These are phyloP conservation scores for Choreutis nemorana DNA, from an alignment of 2,888 invertebrate genomes.

Conservation along the genomic window DNA sequence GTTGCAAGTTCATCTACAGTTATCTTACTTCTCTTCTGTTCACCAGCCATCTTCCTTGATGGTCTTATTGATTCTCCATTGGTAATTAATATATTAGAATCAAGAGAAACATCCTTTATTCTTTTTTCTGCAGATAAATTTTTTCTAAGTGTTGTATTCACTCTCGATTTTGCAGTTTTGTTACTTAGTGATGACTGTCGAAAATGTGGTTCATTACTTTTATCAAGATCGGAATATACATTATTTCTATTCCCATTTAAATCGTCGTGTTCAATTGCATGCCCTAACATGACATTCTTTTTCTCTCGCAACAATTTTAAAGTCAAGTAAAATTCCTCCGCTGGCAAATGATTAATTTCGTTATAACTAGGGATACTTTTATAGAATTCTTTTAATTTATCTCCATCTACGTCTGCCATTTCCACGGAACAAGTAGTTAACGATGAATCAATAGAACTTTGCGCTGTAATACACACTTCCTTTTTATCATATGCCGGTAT, in stretches of 20 bases:
- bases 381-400: slow-evolving; percentile 75
- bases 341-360: slow-evolving; percentile 78
- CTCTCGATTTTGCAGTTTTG: slow-evolving; percentile 15
- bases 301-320: slow-evolving; percentile 72
- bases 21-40: too few species aligned
- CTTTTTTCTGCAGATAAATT: slow-evolving; percentile 20
- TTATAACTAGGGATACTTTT: slow-evolving; percentile 83
- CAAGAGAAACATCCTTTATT: slow-evolving; percentile 8
- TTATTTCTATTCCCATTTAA: slow-evolving; percentile 20
- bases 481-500: slow-evolving; percentile 74
- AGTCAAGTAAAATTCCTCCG: slow-evolving; percentile 77
- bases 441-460: slow-evolving; percentile 41
- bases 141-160: slow-evolving; percentile 14
- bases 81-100: too few species aligned
- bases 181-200: slow-evolving; percentile 12
- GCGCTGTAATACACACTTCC: slow-evolving; percentile 33
- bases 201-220: not conserved
- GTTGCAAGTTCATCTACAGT: too few species aligned
- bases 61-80: too few species aligned
- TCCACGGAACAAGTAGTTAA: slow-evolving; percentile 28
- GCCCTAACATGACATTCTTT: slow-evolving; percentile 59
- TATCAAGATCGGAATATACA: slow-evolving; percentile 5
- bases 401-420: slow-evolving; percentile 48
- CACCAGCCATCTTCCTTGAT: too few species aligned
- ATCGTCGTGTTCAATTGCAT: slow-evolving; percentile 38